Base-by-base conservation (phyloP, 2,113 vertebrate genomes). In the Parus major region DNA sequence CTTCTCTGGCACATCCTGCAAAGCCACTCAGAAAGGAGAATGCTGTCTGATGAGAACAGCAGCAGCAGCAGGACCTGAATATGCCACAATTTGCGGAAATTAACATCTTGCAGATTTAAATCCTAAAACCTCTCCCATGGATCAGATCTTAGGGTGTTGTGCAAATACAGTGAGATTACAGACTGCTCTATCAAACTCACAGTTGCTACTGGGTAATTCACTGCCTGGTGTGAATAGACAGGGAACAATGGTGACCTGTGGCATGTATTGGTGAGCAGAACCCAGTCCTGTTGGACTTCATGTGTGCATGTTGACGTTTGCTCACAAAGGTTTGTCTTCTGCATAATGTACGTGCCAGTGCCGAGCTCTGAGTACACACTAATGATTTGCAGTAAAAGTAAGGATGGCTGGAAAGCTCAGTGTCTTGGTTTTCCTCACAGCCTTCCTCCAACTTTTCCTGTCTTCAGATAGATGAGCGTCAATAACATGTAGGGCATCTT, bases 181-280 rank as follows among this genome's bases (percentile, higher is more conserved):
- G 68, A 47, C 15, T n/a, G 52, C 41, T 70, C 46, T 49, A 39
- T 68, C 31, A 84, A 73, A 44, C 19, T 70, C 2, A 2, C 35
- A 33, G 5, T 23, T 84, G 33, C 52, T 64, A 22, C 15, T 47
- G 72, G 44, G 24, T 44, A 81, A 47, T 50, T 65, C 55, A 28
- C 18, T 60, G 33, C 18, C 13, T 2, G 3, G 14, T 2, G 2
- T 53, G 75, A 75, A n/a, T 41, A 49, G 82, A 13, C 13, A 75
- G 17, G 36, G 31, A 33, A 35, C 0, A 5, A 12, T 0, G 4
- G 33, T 70, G 57, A 55, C 15, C 21, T 1, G 1, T 55, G 25
- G 33, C 56, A 75, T 0, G 1, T 57, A 24, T 14, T 49, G 39
- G 27, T 55, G 39, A 82, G 60, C 70, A 68, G 33, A 82, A 10